Evolutionary conservation across 2,797 vertebrate genomes (phyloP), one percentile per base, ranked within the genome.

Genomic region (Champsocephalus esox): DNA sequence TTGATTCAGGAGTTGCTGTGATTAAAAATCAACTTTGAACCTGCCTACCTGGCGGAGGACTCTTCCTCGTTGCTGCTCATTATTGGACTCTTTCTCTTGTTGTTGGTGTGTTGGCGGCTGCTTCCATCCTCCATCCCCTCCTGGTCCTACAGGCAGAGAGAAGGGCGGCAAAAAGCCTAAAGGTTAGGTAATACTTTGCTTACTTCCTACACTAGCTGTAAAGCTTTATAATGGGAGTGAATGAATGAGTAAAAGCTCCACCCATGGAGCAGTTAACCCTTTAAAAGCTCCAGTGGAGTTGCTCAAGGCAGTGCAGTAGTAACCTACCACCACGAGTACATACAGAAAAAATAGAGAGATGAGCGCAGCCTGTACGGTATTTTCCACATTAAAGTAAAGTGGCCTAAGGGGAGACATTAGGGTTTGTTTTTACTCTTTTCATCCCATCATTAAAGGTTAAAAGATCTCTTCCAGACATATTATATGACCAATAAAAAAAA

Each of bases 31-130:
- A 9, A 9, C 66, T 38, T 4, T 44, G 12, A 70, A 34, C 16
- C 12, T n/a, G 38, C 80, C 81, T 83, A 95, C 95, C 94, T 94
- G 72, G 59, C 49, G 0, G 70, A 79, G 19, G 59, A 66, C 38
- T 81, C 72, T n/a, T 84, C 86, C 52, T 92, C 78, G 32, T 90
- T 71, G 9, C 73, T 77, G 60, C 75, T 82, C 50, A 86, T 70
- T 50, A 67, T 70, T 74, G 78, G 87, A 59, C 46, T 69, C 50
- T 83, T 80, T 0, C 46, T 32, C 51, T 68, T 61, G 21, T 81
- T 58, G 5, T 75, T 72, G 24, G 73, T 55, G 13, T 2, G 63
- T 11, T 13, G 64, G 32, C 67, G 0, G 3, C 76, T 58, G 64
- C 88, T 75, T 78, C 71, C 77, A 81, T 82, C 82, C 34, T 86